These are phyloP conservation scores for Pseudotriccus pelzelni DNA, from an alignment of 2,797 vertebrate genomes.

Conservation along the genomic window DNA sequence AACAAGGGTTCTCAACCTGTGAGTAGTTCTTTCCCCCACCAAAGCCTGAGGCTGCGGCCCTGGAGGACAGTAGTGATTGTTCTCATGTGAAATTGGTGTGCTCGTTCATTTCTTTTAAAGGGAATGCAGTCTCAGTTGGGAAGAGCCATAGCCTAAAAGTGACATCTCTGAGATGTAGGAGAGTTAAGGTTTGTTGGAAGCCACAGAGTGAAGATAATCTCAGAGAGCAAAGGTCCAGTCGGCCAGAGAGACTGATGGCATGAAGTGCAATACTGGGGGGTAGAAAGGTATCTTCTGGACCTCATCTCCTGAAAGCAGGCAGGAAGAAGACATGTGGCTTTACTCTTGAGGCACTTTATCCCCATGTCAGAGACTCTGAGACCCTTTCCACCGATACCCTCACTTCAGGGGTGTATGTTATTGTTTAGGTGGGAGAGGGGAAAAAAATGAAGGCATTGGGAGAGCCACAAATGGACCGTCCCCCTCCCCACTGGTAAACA, in stretches of 20 bases:
- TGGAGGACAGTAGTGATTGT: not conserved
- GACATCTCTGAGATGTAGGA: not conserved
- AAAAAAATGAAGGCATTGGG: not conserved
- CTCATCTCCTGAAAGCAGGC: not conserved
- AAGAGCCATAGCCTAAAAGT: not conserved
- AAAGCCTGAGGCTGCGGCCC: not conserved
- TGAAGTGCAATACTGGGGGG: not conserved
- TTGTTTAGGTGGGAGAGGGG: not conserved
- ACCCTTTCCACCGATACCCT: not conserved
- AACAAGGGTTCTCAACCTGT: constrained; percentile 63
- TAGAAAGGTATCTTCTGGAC: not conserved
- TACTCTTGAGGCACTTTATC: not conserved
- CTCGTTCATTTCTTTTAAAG: not conserved
- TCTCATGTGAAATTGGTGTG: not conserved
- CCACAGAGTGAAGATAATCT: not conserved
- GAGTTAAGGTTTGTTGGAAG: not conserved
- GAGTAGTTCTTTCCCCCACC: not conserved
- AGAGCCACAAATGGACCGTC: not conserved
- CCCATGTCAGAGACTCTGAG: not conserved
- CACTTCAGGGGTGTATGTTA: not conserved
- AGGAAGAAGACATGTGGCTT: not conserved
- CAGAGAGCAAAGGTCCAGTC: not conserved
- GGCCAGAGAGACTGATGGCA: not conserved
- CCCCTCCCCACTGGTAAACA: not conserved
- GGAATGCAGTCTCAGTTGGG: not conserved